phyloP scores from a whole-genome alignment of 2,888 invertebrate species.

The Dasypolia templi region DNA sequence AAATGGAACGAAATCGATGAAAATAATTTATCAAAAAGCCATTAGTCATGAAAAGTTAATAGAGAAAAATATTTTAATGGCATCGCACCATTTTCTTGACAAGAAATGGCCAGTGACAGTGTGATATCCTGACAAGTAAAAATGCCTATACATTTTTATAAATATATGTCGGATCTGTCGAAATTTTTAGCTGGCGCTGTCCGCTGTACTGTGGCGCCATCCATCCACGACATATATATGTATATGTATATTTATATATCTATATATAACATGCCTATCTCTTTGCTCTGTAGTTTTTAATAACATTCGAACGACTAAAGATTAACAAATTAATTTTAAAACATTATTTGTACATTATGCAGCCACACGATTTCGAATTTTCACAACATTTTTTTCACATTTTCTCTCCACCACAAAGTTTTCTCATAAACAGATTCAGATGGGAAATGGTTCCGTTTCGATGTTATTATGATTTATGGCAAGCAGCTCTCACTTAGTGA shows the following conservation, averaged over 20 bases:
- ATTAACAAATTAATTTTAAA: neutral
- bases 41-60: neutral
- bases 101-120: neutral
- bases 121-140: neutral
- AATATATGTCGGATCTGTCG: too few species aligned
- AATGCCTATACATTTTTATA: too few species aligned
- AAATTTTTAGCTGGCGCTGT: too few species aligned
- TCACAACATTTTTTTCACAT: conserved; percentile 39
- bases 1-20: neutral
- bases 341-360: conserved; percentile 3
- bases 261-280: too few species aligned
- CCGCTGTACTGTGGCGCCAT: too few species aligned
- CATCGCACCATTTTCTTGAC: neutral
- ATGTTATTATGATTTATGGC: conserved; percentile 71
- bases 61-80: neutral
- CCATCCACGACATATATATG: too few species aligned
- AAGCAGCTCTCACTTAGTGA: conserved; percentile 66
- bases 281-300: neutral
- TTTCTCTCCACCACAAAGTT: conserved; percentile 59
- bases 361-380: conserved; percentile 27
- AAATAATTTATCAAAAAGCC: neutral
- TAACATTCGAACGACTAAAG: neutral
- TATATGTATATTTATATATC: too few species aligned
- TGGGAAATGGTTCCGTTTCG: conserved; percentile 56
- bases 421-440: conserved; percentile 57